phyloP scores from a whole-genome alignment of 2,888 invertebrate species.

The Philopedon plagiatum region DNA sequence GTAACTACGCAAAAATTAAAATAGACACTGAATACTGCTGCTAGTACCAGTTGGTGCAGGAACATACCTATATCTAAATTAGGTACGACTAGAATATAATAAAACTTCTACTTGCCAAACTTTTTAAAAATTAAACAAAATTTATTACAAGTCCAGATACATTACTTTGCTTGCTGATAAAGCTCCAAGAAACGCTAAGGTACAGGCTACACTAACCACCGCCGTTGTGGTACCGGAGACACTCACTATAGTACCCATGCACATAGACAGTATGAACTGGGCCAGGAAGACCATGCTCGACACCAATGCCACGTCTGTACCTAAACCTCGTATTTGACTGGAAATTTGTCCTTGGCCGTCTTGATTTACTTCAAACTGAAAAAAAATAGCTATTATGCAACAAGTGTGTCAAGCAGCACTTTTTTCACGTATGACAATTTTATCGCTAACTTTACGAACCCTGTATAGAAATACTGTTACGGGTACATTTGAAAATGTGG shows the following conservation, averaged over 20 bases:
- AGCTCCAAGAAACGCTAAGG: constrained; percentile 88
- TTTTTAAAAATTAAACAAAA: not conserved
- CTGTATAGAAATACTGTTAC: no score
- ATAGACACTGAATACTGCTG: no score
- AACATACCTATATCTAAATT: no score
- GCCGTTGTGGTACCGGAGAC: constrained; percentile 88
- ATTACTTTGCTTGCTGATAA: constrained; percentile 87
- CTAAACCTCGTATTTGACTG: constrained; percentile 86
- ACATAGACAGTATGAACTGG: constrained; percentile 90
- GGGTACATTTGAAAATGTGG: no score
- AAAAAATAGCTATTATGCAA: constrained; percentile 37
- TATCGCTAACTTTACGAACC: no score
- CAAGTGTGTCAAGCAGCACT: not conserved
- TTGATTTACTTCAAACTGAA: constrained; percentile 75
- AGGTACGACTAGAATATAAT: no score
- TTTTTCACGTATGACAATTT: not conserved
- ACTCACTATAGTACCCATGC: constrained; percentile 88
- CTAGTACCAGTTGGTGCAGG: no score
- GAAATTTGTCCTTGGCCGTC: constrained; percentile 73
- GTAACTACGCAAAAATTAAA: no score
- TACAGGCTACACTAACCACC: constrained; percentile 88
- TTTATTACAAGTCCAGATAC: constrained; percentile 85
- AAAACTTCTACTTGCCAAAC: no score
- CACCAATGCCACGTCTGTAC: constrained; percentile 95
- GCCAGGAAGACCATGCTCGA: constrained; percentile 96